Evolutionary conservation across 2,888 invertebrate genomes (phyloP).

Genomic region (Hyposoter didymator): DNA sequence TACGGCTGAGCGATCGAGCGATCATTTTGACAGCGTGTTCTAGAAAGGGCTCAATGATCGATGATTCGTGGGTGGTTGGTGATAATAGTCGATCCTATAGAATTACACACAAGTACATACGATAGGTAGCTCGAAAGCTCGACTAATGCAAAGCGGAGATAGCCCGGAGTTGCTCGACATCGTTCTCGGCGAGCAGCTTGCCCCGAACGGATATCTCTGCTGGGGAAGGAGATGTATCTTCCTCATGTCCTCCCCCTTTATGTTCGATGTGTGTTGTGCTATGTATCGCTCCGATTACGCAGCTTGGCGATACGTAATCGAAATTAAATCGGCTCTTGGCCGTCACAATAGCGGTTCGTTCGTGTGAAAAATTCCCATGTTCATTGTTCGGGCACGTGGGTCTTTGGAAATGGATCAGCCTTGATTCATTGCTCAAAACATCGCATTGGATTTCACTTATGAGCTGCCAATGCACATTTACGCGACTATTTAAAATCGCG

Average conservation of each 20-base stretch:
- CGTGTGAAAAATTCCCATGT: slow-evolving; percentile 1
- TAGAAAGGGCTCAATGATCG: slow-evolving; percentile 78
- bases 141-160: slow-evolving; percentile 68
- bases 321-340: slow-evolving; percentile 23
- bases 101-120: slow-evolving; percentile 37
- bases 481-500: background rate
- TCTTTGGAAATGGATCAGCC: background rate
- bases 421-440: background rate
- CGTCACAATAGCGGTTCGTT: slow-evolving; percentile 32
- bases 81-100: slow-evolving; percentile 70
- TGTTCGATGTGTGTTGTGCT: slow-evolving; percentile 16
- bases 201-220: slow-evolving; percentile 63
- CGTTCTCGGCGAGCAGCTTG: slow-evolving; percentile 54
- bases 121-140: slow-evolving; percentile 40
- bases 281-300: slow-evolving; percentile 45
- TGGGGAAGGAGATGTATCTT: slow-evolving; percentile 55
- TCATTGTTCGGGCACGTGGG: background rate
- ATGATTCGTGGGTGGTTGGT: slow-evolving; percentile 75
- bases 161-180: slow-evolving; percentile 58
- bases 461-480: background rate
- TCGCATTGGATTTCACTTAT: background rate
- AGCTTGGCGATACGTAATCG: slow-evolving; percentile 44
- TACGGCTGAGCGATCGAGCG: slow-evolving; percentile 46
- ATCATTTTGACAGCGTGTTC: slow-evolving; percentile 54
- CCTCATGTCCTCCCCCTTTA: slow-evolving; percentile 44